Conservation (phyloP, 2,797 vertebrate species). For the Taenioides sp. region DNA sequence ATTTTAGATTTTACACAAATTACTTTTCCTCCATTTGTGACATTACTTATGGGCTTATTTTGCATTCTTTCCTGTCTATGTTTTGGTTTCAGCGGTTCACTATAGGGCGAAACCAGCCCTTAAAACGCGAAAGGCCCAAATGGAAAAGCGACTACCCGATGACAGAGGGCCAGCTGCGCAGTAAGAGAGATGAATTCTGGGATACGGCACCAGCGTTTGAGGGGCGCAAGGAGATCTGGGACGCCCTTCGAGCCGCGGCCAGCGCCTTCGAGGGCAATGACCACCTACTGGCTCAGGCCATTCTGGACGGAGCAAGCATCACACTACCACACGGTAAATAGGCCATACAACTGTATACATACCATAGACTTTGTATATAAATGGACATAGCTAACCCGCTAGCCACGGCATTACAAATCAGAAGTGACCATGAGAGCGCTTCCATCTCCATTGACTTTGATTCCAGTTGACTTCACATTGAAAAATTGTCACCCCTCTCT, state of each 20-base stretch:
- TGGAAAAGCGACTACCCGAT: constrained; percentile 99
- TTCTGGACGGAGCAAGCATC: constrained; percentile 96
- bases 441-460: too few relatives aligned
- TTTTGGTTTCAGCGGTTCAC: constrained; percentile 78
- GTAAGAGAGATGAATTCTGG: constrained; percentile 98
- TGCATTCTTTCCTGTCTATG: not conserved
- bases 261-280: constrained; percentile 95
- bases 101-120: constrained; percentile 94
- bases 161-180: constrained; percentile 96
- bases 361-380: not conserved
- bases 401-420: too few relatives aligned
- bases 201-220: constrained; percentile 96
- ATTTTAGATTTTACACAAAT: constrained; percentile 6
- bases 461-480: too few relatives aligned
- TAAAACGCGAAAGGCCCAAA: constrained; percentile 97
- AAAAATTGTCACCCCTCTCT: too few relatives aligned
- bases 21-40: not conserved
- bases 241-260: constrained; percentile 92
- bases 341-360: not conserved
- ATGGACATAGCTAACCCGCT: not conserved
- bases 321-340: constrained; percentile 91
- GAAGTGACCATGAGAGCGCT: too few relatives aligned
- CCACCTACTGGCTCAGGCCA: constrained; percentile 95
- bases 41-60: not conserved
- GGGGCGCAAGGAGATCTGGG: constrained; percentile 98